phyloP scores from a whole-genome alignment of 2,888 invertebrate genomes.

The Coelinius sp. region DNA sequence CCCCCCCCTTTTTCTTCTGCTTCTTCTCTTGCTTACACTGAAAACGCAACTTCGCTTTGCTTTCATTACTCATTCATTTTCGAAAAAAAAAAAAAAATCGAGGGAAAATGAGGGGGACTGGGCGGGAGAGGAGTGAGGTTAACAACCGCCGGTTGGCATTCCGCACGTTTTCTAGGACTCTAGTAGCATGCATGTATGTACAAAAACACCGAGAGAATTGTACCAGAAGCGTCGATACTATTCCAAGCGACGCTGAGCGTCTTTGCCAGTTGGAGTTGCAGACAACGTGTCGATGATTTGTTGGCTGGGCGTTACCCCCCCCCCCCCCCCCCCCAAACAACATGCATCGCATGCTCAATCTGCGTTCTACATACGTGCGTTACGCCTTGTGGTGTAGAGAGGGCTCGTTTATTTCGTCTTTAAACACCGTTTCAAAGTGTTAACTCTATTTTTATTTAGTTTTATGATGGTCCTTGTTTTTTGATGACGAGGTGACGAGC shows the following conservation, averaged over 20 bases:
- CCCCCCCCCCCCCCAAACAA: too few relatives aligned
- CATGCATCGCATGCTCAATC: constrained; percentile 57
- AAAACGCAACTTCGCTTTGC: constrained; percentile 14
- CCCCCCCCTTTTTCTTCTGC: constrained; percentile 3
- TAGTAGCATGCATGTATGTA: constrained; percentile 2
- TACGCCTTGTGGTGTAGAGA: constrained; percentile 21
- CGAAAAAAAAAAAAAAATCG: neutral
- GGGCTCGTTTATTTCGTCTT: constrained; percentile 30
- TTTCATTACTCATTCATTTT: constrained; percentile 14
- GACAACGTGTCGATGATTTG: constrained; percentile 62
- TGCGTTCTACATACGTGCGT: constrained; percentile 42
- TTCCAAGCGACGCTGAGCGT: constrained; percentile 26
- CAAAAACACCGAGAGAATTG: constrained; percentile 1
- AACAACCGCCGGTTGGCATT: constrained; percentile 7
- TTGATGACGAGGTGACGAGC: neutral
- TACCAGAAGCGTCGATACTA: constrained; percentile 29
- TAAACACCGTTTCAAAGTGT: constrained; percentile 22
- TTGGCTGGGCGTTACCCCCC: constrained; percentile 61
- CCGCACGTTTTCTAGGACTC: neutral
- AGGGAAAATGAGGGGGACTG: neutral
- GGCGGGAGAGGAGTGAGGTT: neutral
- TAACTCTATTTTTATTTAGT: constrained; percentile 14
- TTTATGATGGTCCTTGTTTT: neutral
- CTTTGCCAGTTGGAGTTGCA: constrained; percentile 5
- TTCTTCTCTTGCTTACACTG: constrained; percentile 11